A percentile compares a stretch with the other conserved stretches of the same genome.
Conservation (phyloP, 1,140 invertebrate species). For the Leguminivora glycinivorella region DNA sequence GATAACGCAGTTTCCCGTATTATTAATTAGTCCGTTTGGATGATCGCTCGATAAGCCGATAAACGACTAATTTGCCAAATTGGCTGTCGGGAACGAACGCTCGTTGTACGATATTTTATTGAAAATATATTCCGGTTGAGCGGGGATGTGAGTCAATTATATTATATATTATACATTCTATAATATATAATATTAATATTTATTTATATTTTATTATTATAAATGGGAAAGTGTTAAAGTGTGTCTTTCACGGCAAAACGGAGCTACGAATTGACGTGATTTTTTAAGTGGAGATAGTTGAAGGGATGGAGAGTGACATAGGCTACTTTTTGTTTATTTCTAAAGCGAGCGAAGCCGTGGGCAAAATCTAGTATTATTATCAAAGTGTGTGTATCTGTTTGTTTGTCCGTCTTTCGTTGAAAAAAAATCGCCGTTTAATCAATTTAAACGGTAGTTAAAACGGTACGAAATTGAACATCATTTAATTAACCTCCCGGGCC, state of each 20-base stretch:
- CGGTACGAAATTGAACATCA: not conserved
- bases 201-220: no score
- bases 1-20: slow-evolving; percentile 3
- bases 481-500: not conserved
- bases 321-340: no score
- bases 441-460: not conserved
- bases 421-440: not conserved
- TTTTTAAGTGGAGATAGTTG: no score
- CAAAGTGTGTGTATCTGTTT: no score
- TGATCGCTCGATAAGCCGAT: not conserved
- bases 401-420: not conserved
- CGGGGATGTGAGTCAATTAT: not conserved
- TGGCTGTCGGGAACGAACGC: not conserved
- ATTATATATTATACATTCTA: no score
- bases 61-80: not conserved
- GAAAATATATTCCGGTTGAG: not conserved
- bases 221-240: no score
- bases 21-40: not conserved
- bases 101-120: not conserved
- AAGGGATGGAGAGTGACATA: no score
- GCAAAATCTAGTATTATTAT: no score
- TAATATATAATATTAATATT: no score
- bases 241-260: no score
- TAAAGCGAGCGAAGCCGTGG: no score
- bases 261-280: no score